phyloP scores from a whole-genome alignment of 1,140 invertebrate species.

The Pogonomyrmex barbatus region DNA sequence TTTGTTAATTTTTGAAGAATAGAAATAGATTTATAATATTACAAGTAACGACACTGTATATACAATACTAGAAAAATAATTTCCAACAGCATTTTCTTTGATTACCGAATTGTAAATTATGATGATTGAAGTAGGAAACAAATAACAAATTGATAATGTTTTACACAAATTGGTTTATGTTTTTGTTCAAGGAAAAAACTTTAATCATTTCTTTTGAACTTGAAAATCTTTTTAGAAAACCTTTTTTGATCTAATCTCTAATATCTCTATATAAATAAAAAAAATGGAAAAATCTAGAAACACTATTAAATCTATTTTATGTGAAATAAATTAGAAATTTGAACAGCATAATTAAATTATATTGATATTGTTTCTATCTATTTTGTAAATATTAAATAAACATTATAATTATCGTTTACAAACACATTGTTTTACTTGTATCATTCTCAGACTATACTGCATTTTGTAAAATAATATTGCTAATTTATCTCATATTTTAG shows the following conservation, averaged over 20 bases:
- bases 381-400: not conserved
- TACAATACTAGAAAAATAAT: not conserved
- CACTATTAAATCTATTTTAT: not conserved
- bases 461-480: not conserved
- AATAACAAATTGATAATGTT: constrained; percentile 16
- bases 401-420: not conserved
- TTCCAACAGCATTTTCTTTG: not conserved
- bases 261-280: not conserved
- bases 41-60: not conserved
- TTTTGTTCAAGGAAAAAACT: not conserved
- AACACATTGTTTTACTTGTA: not conserved
- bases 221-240: not conserved
- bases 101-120: constrained; percentile 13
- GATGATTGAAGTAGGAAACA: not conserved
- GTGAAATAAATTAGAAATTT: not conserved
- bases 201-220: constrained; percentile 14
- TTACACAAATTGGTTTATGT: constrained; percentile 11
- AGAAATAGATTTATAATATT: constrained; percentile 3
- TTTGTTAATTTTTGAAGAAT: not conserved
- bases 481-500: not conserved
- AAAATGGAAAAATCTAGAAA: not conserved
- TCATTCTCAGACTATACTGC: not conserved
- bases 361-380: not conserved
- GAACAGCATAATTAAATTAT: not conserved
- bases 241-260: not conserved